These are phyloP conservation scores for Euwallacea fornicatus DNA, from an alignment of 1,140 invertebrate species.

Conservation along the genomic window DNA sequence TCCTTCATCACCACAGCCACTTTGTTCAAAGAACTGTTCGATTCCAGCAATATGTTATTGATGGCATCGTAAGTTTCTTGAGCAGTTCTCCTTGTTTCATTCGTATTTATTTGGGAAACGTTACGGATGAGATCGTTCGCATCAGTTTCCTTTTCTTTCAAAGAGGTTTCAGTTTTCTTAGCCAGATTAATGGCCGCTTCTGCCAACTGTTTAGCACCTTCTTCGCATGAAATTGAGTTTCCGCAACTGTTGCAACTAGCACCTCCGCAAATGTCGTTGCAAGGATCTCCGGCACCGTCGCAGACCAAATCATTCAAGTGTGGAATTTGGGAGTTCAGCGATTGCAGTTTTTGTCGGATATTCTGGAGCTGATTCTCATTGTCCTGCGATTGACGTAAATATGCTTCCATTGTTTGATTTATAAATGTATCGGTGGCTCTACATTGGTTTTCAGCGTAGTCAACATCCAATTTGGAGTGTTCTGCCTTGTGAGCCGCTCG, in stretches of 20 bases:
- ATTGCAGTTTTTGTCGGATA: slow-evolving; percentile 66
- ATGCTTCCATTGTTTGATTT: slow-evolving; percentile 67
- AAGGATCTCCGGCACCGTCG: slow-evolving; percentile 81
- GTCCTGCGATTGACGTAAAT: slow-evolving; percentile 69
- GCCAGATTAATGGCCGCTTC: slow-evolving; percentile 82
- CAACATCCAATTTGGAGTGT: slow-evolving; percentile 62
- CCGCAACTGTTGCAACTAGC: slow-evolving; percentile 92
- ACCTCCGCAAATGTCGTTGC: slow-evolving; percentile 89
- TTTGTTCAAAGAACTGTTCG: slow-evolving; percentile 55
- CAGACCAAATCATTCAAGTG: slow-evolving; percentile 84
- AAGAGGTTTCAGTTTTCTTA: slow-evolving; percentile 76
- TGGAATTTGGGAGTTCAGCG: slow-evolving; percentile 74
- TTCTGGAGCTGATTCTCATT: slow-evolving; percentile 69
- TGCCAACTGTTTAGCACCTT: slow-evolving; percentile 85
- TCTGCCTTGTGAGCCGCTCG: slow-evolving; percentile 68
- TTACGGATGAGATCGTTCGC: slow-evolving; percentile 69
- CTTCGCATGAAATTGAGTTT: slow-evolving; percentile 79
- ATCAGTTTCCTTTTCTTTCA: slow-evolving; percentile 78
- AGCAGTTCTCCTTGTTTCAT: slow-evolving; percentile 45
- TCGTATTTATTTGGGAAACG: slow-evolving; percentile 55
- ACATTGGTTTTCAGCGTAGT: slow-evolving; percentile 79
- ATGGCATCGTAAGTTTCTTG: slow-evolving; percentile 46
- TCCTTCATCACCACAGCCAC: slow-evolving; percentile 63
- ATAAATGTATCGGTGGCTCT: slow-evolving; percentile 81
- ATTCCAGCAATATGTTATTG: slow-evolving; percentile 38